A percentile compares a stretch with the other conserved stretches of the same genome.
These are phyloP conservation scores for Zapus hudsonius DNA, from an alignment of 2,113 vertebrate species.

Conservation along the genomic window DNA sequence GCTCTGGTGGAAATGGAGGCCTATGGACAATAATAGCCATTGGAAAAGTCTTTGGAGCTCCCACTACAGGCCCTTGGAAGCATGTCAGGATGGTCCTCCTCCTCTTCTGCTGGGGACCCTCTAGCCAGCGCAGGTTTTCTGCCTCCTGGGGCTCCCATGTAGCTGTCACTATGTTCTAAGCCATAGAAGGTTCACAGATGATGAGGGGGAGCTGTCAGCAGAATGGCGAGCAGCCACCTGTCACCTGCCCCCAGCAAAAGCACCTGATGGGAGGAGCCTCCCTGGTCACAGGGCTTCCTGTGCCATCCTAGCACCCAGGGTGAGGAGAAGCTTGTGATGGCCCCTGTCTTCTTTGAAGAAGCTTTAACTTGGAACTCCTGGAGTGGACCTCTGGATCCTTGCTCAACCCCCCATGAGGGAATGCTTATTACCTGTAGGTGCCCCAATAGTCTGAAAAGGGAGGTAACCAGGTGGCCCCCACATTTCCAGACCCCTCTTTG, in stretches of 20 bases:
- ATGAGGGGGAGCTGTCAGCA: neutral
- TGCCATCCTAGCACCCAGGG: neutral
- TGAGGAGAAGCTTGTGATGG: too few species aligned
- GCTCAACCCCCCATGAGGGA: neutral
- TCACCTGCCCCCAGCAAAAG: too few species aligned
- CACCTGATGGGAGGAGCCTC: neutral
- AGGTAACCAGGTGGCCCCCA: rapidly evolving
- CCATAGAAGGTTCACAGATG: neutral
- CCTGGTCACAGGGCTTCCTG: neutral
- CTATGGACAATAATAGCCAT: neutral
- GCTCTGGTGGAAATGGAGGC: neutral
- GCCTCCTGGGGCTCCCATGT: neutral
- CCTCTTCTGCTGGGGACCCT: neutral
- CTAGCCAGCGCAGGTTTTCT: neutral
- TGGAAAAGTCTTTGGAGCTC: neutral
- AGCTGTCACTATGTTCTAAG: neutral
- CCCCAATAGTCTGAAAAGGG: too few species aligned
- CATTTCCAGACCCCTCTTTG: neutral
- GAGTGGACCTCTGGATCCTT: neutral
- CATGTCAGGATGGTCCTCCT: too few species aligned
- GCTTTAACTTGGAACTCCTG: neutral
- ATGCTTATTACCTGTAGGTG: too few species aligned
- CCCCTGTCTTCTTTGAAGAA: too few species aligned
- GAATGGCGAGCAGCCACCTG: too few species aligned
- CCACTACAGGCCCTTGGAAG: neutral